Conservation (phyloP, 2,888 invertebrate genomes). For the Seira musarum region DNA sequence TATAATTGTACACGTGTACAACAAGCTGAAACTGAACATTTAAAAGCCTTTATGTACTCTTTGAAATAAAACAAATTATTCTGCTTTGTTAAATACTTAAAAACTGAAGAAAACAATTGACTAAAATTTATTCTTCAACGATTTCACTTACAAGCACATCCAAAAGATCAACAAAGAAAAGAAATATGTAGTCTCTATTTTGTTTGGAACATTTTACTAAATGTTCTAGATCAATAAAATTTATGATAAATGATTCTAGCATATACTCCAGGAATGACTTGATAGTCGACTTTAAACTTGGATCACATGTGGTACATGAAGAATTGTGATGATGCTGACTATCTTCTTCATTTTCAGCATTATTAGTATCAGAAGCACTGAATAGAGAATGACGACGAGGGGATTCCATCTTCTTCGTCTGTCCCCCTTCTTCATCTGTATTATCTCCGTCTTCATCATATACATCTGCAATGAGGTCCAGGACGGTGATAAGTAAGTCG, state of each 20-base stretch:
- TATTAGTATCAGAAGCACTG: not conserved
- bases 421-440: slow-evolving; percentile 25
- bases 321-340: slow-evolving; percentile 38
- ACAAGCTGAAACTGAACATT: no score
- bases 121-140: slow-evolving; percentile 39
- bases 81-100: not conserved
- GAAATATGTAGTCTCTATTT: slow-evolving; percentile 62
- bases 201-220: slow-evolving; percentile 45
- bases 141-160: slow-evolving; percentile 60
- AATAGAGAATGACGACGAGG: not conserved
- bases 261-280: slow-evolving; percentile 46
- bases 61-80: not conserved
- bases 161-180: slow-evolving; percentile 68
- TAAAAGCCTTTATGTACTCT: no score
- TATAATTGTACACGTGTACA: not conserved
- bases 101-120: not conserved
- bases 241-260: slow-evolving; percentile 39
- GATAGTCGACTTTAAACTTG: slow-evolving; percentile 37
- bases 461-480: slow-evolving; percentile 63
- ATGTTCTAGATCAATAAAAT: slow-evolving; percentile 54
- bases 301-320: slow-evolving; percentile 53
- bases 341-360: slow-evolving; percentile 22
- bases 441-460: slow-evolving; percentile 41
- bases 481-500: slow-evolving; percentile 57
- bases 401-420: not conserved